A percentile compares a stretch with the other conserved stretches of the same genome.
Evolutionary conservation across 2,888 invertebrate genomes (phyloP).

Genomic region (Amblyjoppa fuscipennis): DNA sequence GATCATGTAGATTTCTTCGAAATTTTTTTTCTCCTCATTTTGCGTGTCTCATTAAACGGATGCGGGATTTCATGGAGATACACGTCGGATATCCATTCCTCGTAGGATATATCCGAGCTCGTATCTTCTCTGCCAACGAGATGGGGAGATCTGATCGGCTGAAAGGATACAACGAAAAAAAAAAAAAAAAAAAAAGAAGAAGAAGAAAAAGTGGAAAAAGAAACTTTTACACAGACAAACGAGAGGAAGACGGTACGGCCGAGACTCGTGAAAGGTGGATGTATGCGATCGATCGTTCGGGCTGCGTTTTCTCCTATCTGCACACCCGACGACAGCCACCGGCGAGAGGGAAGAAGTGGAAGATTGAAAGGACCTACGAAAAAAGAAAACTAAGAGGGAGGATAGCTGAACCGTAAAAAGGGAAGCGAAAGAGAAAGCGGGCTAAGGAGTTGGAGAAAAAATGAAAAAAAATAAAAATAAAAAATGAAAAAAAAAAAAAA

Average conservation of each 20-base stretch:
- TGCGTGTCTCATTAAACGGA: no score
- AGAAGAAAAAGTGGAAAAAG: background rate
- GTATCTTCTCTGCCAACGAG: background rate
- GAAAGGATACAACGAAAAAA: background rate
- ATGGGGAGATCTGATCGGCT: background rate
- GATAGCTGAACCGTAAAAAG: constrained; percentile 14
- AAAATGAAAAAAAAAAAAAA: background rate
- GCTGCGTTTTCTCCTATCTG: constrained; percentile 2
- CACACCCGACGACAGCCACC: background rate
- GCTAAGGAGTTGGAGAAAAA: background rate
- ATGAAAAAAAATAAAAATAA: background rate
- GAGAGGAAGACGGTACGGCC: background rate
- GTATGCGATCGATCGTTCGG: constrained; percentile 31
- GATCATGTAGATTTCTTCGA: no score
- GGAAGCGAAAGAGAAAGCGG: constrained; percentile 7
- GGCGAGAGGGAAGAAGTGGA: constrained; percentile 12
- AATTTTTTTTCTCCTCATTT: no score
- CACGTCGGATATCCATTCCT: background rate
- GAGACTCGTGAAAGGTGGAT: background rate
- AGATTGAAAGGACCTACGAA: constrained; percentile 10
- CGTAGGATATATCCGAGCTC: background rate
- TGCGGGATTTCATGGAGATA: no score
- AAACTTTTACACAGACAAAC: background rate
- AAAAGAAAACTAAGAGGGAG: background rate
- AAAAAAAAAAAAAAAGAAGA: background rate